Evolutionary conservation across 2,113 vertebrate genomes (phyloP), one percentile per base, ranked within the genome.

Genomic region (Galeopterus variegatus): DNA sequence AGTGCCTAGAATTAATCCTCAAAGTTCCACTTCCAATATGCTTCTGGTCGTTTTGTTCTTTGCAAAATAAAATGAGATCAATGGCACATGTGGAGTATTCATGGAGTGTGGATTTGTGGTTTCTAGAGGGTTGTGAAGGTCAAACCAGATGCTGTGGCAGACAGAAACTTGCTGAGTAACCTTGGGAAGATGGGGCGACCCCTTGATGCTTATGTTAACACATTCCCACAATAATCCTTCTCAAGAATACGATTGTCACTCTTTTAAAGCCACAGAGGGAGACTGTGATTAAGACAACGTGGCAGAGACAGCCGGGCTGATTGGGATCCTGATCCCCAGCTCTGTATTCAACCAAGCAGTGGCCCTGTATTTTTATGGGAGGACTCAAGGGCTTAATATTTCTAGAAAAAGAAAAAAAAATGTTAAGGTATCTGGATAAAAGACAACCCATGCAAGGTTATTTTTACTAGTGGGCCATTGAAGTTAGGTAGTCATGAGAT

Each of bases 141-240:
- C 83, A 84, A 69, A 41, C 18, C 24, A 64, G 73, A 81, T 24
- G 8, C 24, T 41, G 1, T 9, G 13, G 36, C 24, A 19, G 52
- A 45, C 36, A 80, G 76, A 95, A 75, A 81, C 24, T 19, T 60
- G 69, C 69, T 54, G 75, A 70, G 54, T 70, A 64, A 88, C 62
- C 81, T 80, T 65, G 50, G 79, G 41, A 86, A 85, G 81, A 67
- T n/a, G 11, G 17, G 26, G 41, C n/a, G 4, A 86, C 14, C 58
- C 50, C 85, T 88, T 5, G 64, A 48, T 36, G 33, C 73, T 94
- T 84, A 69, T 5, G 14, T 76, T 93, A 65, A 89, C n/a, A 95
- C 52, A 92, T 89, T 80, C 67, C 79, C 79, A 67, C n/a, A 45
- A 24, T 88, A 93, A 94, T 89, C 93, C 83, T 94, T 81, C 82